These are phyloP conservation scores for Synanthedon tipuliformis DNA, from an alignment of 2,888 invertebrate species.

Conservation along the genomic window DNA sequence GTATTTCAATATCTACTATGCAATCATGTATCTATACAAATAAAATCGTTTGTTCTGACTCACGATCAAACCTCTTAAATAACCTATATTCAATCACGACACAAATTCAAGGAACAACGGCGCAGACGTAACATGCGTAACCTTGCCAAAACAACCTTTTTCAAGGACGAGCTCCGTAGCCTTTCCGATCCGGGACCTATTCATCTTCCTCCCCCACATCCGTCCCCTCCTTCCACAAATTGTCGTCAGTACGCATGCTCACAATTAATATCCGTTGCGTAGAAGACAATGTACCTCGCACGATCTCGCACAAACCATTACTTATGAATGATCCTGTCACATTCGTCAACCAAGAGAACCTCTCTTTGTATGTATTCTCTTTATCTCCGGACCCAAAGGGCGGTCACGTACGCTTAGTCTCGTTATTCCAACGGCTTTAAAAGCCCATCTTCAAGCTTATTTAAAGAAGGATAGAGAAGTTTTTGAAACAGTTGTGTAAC, in stretches of 20 bases:
- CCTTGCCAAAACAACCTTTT: constrained; percentile 35
- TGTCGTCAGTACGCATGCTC: constrained; percentile 29
- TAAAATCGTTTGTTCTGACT: too few species aligned
- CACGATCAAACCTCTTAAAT: too few species aligned
- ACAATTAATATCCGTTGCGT: constrained; percentile 16
- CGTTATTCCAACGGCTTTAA: constrained; percentile 16
- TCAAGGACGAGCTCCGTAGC: constrained; percentile 38
- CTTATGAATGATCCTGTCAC: constrained; percentile 16
- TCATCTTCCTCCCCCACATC: constrained; percentile 23
- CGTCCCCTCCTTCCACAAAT: constrained; percentile 8
- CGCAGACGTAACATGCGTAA: constrained; percentile 20
- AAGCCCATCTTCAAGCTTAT: constrained; percentile 14
- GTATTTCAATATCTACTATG: too few species aligned
- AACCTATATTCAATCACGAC: background rate
- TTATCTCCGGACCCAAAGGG: constrained; percentile 38
- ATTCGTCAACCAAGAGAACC: constrained; percentile 14
- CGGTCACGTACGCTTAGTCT: constrained; percentile 33
- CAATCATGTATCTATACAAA: too few species aligned
- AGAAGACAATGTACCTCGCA: constrained; percentile 22
- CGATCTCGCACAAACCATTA: constrained; percentile 24
- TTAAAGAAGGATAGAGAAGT: constrained; percentile 14
- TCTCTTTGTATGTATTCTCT: constrained; percentile 20
- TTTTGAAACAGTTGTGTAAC: constrained; percentile 18
- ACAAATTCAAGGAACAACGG: background rate
- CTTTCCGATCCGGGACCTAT: constrained; percentile 27